phyloP scores from a whole-genome alignment of 2,888 invertebrate species.

The Ypsolopha sequella region DNA sequence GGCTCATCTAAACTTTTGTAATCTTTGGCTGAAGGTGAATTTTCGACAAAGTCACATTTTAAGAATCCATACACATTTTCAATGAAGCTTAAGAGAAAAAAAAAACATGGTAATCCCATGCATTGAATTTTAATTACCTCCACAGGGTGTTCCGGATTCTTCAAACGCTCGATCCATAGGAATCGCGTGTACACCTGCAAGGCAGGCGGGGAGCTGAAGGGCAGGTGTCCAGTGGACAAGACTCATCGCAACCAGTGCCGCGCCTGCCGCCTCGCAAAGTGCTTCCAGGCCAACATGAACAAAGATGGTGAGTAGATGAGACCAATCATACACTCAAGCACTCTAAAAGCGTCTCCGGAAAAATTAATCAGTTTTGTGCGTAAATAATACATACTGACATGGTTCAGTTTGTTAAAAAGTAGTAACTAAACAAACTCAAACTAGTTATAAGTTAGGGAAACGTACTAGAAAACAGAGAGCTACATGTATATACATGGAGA shows the following conservation, averaged over 20 bases:
- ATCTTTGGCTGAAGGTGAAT: no score
- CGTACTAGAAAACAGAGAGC: no score
- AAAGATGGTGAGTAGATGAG: slow-evolving; percentile 89
- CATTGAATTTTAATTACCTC: slow-evolving; percentile 1
- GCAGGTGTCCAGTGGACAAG: slow-evolving; percentile 96
- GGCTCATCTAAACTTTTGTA: no score
- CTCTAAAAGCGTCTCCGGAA: no score
- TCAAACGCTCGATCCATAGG: slow-evolving; percentile 95
- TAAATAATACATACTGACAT: no score
- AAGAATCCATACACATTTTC: no score
- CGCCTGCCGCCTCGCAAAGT: slow-evolving; percentile 94
- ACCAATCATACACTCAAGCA: neutral
- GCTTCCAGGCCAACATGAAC: slow-evolving; percentile 97
- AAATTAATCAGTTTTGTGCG: no score
- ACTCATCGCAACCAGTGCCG: slow-evolving; percentile 97
- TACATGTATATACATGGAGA: no score
- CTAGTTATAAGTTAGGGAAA: no score
- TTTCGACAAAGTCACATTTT: no score
- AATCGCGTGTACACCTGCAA: slow-evolving; percentile 98
- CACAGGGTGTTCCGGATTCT: slow-evolving; percentile 93
- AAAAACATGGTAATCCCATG: neutral
- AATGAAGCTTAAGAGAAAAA: neutral
- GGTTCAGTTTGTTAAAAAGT: no score
- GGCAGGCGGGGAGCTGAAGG: slow-evolving; percentile 92
- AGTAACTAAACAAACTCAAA: no score